Evolutionary conservation across 1,140 invertebrate species (phyloP), one percentile per base, ranked within the genome.

Genomic region (Lordiphosa clarofinis): DNA sequence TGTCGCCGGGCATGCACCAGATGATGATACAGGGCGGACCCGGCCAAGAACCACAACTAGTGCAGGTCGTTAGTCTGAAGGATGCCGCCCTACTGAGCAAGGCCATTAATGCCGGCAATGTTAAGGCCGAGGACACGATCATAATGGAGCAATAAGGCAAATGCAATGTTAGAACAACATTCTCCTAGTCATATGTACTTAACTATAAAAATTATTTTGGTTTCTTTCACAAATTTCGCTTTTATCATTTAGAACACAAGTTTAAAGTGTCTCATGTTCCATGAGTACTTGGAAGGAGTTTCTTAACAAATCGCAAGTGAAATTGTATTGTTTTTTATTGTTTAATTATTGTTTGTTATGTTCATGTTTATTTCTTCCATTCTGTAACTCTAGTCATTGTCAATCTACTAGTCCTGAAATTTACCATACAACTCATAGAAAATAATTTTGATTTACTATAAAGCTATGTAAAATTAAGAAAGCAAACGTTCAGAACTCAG

Each of bases 1-100:
- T 92, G 89, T 92, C 92, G 69, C 94, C 91, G 54, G 93, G 91
- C 57, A 94, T 94, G 87, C 94, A 94, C 75, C 94, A 94, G 64
- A 94, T 95, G 90, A 94, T 95, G 90, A 94, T 95, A 88, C 91
- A 95, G 91, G 90, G 93, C 69, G 90, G 93, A 4, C 91, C 91
- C 5, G 93, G 92, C 35, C 91, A 91, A 33, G 93, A 94, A 71
- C 92, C 94, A 38, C 94, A 95, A 89, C 94, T 95, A 57, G 90
- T 95, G 59, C 94, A 96, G 89, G 94, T 96, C 58, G 92, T 96
- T 68, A 95, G 94, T 47, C 90, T 95, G 35, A 96, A 96, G 89
- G 94, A 96, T 88, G 94, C 94, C 56, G 94, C 94, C 47, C 92
- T 93, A 38, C 91, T 95, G 38, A 94, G 93, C 59, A 95, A 95